Evolutionary conservation across 2,113 vertebrate genomes (phyloP).

Genomic region (Pomatorhinus ruficollis): DNA sequence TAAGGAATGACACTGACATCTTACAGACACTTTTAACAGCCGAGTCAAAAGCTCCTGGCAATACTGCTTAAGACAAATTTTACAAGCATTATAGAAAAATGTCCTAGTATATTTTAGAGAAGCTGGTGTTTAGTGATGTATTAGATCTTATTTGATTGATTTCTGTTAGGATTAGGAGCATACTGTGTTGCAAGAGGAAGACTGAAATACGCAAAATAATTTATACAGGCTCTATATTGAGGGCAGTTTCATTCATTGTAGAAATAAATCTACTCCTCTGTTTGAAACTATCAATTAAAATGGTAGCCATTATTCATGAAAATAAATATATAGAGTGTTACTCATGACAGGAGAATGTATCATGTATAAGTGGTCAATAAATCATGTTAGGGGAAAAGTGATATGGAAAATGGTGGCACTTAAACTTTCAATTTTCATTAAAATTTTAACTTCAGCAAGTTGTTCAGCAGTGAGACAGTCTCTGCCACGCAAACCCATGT

Average conservation of each 20-base stretch:
- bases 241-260: constrained; percentile 67
- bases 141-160: constrained; percentile 71
- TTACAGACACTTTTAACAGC: constrained; percentile 28
- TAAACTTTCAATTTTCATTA: constrained; percentile 70
- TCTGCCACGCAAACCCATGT: neutral
- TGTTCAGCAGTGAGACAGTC: neutral
- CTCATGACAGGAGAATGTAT: constrained; percentile 68
- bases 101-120: constrained; percentile 25
- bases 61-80: constrained; percentile 60
- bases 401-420: constrained; percentile 53
- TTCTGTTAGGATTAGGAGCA: constrained; percentile 70
- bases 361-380: constrained; percentile 74
- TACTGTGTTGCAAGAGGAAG: constrained; percentile 48
- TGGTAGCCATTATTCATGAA: constrained; percentile 70
- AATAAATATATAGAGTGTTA: constrained; percentile 71
- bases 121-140: constrained; percentile 32
- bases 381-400: constrained; percentile 64
- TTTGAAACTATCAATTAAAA: constrained; percentile 77
- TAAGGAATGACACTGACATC: neutral
- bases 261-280: constrained; percentile 73
- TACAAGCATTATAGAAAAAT: constrained; percentile 58
- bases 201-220: constrained; percentile 65
- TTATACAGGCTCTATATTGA: constrained; percentile 66
- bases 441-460: constrained; percentile 52
- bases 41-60: constrained; percentile 49